phyloP scores from a whole-genome alignment of 1,140 invertebrate genomes.

The Rhyzopertha dominica region DNA sequence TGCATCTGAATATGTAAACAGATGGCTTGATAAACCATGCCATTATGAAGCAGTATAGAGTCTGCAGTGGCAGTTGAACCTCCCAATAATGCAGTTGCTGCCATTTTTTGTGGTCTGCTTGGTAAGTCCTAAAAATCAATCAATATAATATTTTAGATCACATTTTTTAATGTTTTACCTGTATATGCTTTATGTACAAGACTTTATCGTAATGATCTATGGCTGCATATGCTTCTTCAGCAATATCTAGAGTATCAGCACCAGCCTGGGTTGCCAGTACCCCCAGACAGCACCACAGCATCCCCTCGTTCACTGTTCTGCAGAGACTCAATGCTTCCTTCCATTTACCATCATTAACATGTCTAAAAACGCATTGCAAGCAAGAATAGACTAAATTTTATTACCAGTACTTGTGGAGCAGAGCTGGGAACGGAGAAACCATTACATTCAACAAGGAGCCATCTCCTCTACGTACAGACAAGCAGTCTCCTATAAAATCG shows the following conservation, averaged over 20 bases:
- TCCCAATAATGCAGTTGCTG: conserved; percentile 75
- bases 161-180: conserved; percentile 48
- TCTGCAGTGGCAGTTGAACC: conserved; percentile 79
- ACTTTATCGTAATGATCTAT: conserved; percentile 90
- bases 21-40: conserved; percentile 71
- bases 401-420: conserved; percentile 40
- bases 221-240: conserved; percentile 90
- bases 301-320: conserved; percentile 74
- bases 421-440: conserved; percentile 51
- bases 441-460: conserved; percentile 53
- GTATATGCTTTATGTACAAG: conserved; percentile 79
- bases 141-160: not conserved
- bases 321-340: conserved; percentile 73
- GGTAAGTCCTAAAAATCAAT: conserved; percentile 47
- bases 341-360: conserved; percentile 62
- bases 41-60: conserved; percentile 73
- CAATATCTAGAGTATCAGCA: conserved; percentile 64
- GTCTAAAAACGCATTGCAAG: conserved; percentile 23
- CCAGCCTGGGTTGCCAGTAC: conserved; percentile 76
- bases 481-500: conserved; percentile 73
- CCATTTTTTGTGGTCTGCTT: conserved; percentile 59
- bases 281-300: conserved; percentile 85
- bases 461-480: conserved; percentile 54
- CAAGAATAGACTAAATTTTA: conserved; percentile 1
- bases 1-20: conserved; percentile 75